A percentile compares a stretch with the other conserved stretches of the same genome.
These are phyloP conservation scores for Subanguina moxae DNA, from an alignment of 1,140 invertebrate genomes.

Conservation along the genomic window DNA sequence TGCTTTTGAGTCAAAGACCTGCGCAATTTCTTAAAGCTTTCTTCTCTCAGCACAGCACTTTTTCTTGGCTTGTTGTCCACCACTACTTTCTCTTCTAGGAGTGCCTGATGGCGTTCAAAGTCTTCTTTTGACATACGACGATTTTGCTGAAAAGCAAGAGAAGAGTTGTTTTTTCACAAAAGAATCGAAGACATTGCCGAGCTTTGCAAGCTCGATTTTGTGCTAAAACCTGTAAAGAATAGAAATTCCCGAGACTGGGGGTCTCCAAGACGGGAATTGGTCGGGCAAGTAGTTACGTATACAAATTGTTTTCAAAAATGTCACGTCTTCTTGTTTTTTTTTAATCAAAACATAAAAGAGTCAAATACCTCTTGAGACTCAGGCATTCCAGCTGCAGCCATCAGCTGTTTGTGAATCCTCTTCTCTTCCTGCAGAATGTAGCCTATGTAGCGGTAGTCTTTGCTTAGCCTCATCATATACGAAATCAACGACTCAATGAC, in stretches of 20 bases:
- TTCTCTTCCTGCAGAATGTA: conserved; percentile 68
- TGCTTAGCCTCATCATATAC: conserved; percentile 78
- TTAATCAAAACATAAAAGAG: neutral
- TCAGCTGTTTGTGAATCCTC: conserved; percentile 63
- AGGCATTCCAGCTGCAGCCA: conserved; percentile 10
- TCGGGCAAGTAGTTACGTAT: no score
- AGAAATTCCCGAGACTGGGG: no score
- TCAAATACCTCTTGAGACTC: conserved; percentile 14
- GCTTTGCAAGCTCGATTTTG: no score
- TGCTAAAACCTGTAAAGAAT: no score
- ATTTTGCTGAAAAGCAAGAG: no score
- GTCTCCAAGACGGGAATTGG: no score
- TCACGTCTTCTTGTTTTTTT: no score
- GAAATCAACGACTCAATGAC: conserved; percentile 79
- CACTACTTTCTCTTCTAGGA: neutral
- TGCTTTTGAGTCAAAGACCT: neutral
- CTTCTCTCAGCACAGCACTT: conserved; percentile 26
- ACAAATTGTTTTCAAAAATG: no score
- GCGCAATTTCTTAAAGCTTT: conserved; percentile 6
- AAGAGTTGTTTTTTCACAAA: no score
- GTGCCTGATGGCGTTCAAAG: neutral
- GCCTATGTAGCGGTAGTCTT: conserved; percentile 87
- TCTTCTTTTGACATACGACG: neutral
- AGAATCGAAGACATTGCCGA: no score
- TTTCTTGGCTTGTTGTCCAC: conserved; percentile 38